These are phyloP conservation scores for Chaetoderma sp. DNA, from an alignment of 2,888 invertebrate genomes.

Conservation along the genomic window DNA sequence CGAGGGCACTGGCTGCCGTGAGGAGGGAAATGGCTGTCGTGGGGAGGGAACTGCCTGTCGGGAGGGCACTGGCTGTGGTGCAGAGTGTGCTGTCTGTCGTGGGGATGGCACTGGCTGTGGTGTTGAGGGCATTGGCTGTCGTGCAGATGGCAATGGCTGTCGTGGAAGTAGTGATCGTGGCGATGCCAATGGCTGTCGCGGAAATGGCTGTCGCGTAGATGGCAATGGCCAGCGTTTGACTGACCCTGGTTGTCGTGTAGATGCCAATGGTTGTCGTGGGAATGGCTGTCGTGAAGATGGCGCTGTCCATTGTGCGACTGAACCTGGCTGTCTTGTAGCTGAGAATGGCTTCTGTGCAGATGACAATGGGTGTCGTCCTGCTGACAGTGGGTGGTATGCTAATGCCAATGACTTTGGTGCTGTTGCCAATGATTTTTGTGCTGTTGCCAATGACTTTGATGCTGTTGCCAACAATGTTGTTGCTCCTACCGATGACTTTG, in stretches of 20 bases:
- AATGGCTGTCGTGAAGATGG: not conserved
- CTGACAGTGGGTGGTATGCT: not conserved
- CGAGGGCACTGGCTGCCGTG: not conserved
- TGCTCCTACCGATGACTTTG: not conserved
- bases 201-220: not conserved
- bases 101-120: not conserved
- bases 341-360: not conserved
- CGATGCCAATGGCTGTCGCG: not conserved
- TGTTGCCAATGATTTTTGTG: conserved; percentile 17
- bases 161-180: not conserved
- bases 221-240: not conserved
- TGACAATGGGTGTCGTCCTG: not conserved
- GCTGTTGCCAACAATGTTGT: not conserved
- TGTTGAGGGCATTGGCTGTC: not conserved
- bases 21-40: not conserved
- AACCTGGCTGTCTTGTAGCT: not conserved
- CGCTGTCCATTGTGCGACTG: not conserved
- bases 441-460: not conserved
- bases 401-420: not conserved
- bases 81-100: not conserved
- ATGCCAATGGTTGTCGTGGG: not conserved
- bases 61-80: not conserved
- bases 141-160: not conserved
- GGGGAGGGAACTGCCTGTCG: not conserved
- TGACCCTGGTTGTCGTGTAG: not conserved